These are phyloP conservation scores for Julus scandinavius DNA, from an alignment of 2,888 invertebrate genomes.

Conservation along the genomic window DNA sequence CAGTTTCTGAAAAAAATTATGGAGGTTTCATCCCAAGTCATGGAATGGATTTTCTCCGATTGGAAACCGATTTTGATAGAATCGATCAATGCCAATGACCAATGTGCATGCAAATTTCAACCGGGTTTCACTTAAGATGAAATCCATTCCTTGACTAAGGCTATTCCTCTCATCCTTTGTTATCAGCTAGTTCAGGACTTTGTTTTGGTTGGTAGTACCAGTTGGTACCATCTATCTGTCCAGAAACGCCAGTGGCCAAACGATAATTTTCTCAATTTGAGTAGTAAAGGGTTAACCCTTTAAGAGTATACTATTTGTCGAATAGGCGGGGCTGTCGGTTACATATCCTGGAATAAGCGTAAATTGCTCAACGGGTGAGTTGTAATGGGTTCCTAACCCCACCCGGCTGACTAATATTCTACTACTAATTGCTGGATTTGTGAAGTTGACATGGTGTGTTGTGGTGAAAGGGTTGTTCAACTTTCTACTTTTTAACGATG, in stretches of 20 bases:
- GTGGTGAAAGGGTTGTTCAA: conserved; percentile 20
- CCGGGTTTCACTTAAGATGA: too few relatives aligned
- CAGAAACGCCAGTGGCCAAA: conserved; percentile 34
- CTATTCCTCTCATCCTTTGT: too few relatives aligned
- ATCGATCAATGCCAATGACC: too few relatives aligned
- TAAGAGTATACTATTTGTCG: not conserved
- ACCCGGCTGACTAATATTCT: not conserved
- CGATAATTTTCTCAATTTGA: not conserved
- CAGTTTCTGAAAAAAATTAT: too few relatives aligned
- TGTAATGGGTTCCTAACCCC: conserved; percentile 5
- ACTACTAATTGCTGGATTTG: not conserved
- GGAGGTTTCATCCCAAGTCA: too few relatives aligned
- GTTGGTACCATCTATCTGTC: not conserved
- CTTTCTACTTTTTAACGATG: not conserved
- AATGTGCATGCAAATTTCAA: conserved; percentile 1
- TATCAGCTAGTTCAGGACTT: too few relatives aligned
- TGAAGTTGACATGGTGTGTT: not conserved
- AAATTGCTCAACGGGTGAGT: not conserved
- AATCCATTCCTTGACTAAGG: too few relatives aligned
- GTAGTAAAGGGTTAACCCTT: not conserved
- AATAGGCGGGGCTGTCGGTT: not conserved
- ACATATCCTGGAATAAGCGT: conserved; percentile 21
- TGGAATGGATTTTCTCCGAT: too few relatives aligned
- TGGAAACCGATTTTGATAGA: too few relatives aligned
- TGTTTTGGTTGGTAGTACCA: not conserved